Base-by-base conservation (phyloP, 2,888 invertebrate genomes). In the Capitulum mitella region DNA sequence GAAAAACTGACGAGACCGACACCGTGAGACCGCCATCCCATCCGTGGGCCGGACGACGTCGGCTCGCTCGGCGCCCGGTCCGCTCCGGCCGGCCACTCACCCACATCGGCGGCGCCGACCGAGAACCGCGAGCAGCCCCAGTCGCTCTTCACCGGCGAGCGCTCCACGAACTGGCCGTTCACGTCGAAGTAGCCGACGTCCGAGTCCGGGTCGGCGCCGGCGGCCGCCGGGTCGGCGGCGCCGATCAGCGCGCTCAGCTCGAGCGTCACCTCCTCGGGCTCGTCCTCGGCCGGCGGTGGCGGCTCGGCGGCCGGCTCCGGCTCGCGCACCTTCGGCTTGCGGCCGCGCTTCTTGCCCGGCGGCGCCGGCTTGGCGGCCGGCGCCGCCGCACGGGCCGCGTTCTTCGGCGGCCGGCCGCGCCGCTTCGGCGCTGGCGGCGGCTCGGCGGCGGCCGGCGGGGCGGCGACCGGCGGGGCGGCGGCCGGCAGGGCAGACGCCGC, bases 211-310 rank as follows among this genome's bases (percentile, higher is more conserved):
- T 70, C 70, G 37, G 29, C 70, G 16, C 16, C 64, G 26, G 26
- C 37, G 26, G 8, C 26, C 8, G 10, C 58, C 10, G 2, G n/a
- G n/a, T 58, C 58, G 29, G n/a, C 58, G 12, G 29, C 37, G 37
- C 37, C 70, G 8, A 70, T 37, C 70, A 70, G 70, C 40, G 70
- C 34, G 40, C 70, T 70, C 10, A 70, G 70, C 10, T 70, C 70
- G 3, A 70, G 40, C 37, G 70, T 70, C 26, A 70, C 70, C 70
- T 70, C 70, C 40, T 70, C 70, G 10, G 70, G 70, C 70, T 70
- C 70, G 26, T 70, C 61, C 58, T 29, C 29, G 3, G 12, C 14
- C 34, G 32, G 34, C 37, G 19, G 34, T 10, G 40, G 70, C n/a
- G 16, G 40, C 22, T 19, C 22, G 22, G 19, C 54, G n/a, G n/a